Evolutionary conservation across 2,888 invertebrate genomes (phyloP).

Genomic region (Stratiomys singularior): DNA sequence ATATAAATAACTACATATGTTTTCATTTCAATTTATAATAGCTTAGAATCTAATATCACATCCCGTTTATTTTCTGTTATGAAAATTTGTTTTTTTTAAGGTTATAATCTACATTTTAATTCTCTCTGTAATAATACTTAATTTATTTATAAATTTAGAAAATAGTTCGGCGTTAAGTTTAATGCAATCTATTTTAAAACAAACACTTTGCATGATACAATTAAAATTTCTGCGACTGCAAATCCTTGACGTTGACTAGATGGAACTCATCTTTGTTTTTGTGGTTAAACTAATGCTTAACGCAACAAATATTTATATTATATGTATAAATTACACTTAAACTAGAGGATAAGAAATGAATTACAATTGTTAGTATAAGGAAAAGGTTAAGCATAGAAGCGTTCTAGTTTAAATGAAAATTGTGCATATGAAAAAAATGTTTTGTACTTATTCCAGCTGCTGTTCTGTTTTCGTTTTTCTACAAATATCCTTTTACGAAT

Average conservation of each 20-base stretch:
- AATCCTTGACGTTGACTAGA: constrained; percentile 39
- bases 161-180: not conserved
- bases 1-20: constrained; percentile 33
- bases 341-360: not conserved
- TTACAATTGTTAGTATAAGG: not conserved
- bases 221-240: constrained; percentile 38
- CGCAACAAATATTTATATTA: no score
- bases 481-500: not conserved
- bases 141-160: not conserved
- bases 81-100: constrained; percentile 39
- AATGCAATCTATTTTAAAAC: constrained; percentile 2
- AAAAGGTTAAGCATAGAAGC: not conserved
- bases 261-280: constrained; percentile 38
- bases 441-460: constrained; percentile 38
- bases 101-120: constrained; percentile 4
- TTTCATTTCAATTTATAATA: constrained; percentile 20
- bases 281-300: not conserved
- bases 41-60: constrained; percentile 45
- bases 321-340: not conserved
- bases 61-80: constrained; percentile 40
- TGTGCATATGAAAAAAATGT: not conserved
- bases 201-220: not conserved
- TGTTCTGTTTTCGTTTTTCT: constrained; percentile 9
- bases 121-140: not conserved
- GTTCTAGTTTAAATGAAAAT: not conserved